Evolutionary conservation across 2,797 vertebrate genomes (phyloP).

Genomic region (Paguma larvata): DNA sequence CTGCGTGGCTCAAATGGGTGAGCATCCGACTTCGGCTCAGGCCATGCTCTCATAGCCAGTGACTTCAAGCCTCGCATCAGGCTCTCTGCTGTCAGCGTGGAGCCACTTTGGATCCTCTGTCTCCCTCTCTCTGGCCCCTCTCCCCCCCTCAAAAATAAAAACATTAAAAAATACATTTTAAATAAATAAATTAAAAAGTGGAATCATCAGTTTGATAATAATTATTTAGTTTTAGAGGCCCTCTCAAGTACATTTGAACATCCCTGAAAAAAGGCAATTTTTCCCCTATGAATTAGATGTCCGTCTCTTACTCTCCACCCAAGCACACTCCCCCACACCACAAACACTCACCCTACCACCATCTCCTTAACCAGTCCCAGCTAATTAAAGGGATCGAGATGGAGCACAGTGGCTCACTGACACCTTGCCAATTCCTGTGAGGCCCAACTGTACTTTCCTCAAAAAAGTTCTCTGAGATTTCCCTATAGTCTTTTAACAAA

Average conservation of each 20-base stretch:
- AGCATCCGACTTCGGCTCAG: no score
- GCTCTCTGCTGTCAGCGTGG: no score
- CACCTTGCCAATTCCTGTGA: constrained; percentile 61
- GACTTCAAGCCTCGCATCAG: no score
- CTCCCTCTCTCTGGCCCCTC: no score
- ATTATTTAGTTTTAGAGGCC: constrained; percentile 39
- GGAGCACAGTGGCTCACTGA: constrained; percentile 36
- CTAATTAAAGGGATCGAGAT: constrained; percentile 61
- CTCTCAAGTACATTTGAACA: constrained; percentile 42
- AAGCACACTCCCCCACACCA: not conserved
- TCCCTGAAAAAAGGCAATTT: not conserved
- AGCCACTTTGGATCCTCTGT: no score
- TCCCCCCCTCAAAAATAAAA: no score
- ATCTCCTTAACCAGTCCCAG: constrained; percentile 40
- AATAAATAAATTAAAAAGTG: not conserved
- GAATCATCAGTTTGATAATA: constrained; percentile 30
- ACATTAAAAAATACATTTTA: no score
- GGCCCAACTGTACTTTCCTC: constrained; percentile 36
- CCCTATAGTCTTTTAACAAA: constrained; percentile 52
- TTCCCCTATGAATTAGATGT: constrained; percentile 21
- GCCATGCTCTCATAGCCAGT: no score
- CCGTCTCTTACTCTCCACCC: constrained; percentile 6
- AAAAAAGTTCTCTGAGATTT: constrained; percentile 58
- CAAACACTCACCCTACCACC: not conserved
- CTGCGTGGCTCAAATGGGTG: no score